Percentiles rank a stretch among this genome's conserved stretches.
These are phyloP conservation scores for Danio albolineatus DNA, from an alignment of 2,797 vertebrate species.

Conservation along the genomic window DNA sequence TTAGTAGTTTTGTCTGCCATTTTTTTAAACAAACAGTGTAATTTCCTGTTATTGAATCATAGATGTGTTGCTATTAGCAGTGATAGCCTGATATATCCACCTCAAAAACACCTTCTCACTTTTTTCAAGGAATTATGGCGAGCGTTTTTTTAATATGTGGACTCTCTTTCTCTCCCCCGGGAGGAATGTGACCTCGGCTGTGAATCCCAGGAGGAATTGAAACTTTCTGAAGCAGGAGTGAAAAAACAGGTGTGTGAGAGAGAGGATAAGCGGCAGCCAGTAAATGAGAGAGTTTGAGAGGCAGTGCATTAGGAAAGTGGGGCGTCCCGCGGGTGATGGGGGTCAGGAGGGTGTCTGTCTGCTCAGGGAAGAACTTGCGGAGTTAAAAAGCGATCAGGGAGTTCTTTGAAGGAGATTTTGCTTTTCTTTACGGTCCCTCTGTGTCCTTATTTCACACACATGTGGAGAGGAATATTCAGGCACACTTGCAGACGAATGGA, in stretches of 20 bases:
- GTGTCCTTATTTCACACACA: conserved; percentile 44
- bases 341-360: conserved; percentile 66
- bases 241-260: conserved; percentile 74
- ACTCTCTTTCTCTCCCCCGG: background rate
- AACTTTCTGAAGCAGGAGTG: conserved; percentile 63
- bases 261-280: conserved; percentile 66
- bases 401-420: conserved; percentile 70
- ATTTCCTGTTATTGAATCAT: too few species aligned
- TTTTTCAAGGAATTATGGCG: background rate
- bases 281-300: conserved; percentile 71
- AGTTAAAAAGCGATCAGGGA: conserved; percentile 68
- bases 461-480: conserved; percentile 21
- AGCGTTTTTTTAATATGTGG: background rate
- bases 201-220: conserved; percentile 67
- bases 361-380: conserved; percentile 58
- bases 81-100: background rate
- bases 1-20: too few species aligned
- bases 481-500: conserved; percentile 18
- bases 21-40: too few species aligned
- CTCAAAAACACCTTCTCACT: conserved; percentile 15
- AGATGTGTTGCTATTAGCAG: background rate
- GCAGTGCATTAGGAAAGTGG: conserved; percentile 50
- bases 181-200: conserved; percentile 42
- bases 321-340: conserved; percentile 47
- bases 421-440: conserved; percentile 46